Evolutionary conservation across 2,888 invertebrate genomes (phyloP).

Genomic region (Monoplex corrugatus): DNA sequence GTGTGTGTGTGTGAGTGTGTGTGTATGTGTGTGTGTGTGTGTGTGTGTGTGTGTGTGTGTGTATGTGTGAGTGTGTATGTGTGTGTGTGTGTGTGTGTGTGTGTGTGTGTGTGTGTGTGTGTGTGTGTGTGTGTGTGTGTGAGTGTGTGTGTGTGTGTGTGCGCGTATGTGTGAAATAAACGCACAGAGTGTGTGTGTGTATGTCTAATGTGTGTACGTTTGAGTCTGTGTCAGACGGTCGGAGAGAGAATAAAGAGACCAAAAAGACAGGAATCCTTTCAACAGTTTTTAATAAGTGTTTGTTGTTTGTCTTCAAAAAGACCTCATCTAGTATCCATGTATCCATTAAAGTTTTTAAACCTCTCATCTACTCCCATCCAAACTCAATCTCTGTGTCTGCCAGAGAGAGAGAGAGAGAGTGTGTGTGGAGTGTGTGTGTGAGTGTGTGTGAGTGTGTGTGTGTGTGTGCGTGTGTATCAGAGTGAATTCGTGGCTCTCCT

Average conservation of each 20-base stretch:
- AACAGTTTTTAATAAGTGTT: too few relatives aligned
- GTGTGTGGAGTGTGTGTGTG: not conserved
- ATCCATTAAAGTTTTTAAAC: too few relatives aligned
- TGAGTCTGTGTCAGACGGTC: too few relatives aligned
- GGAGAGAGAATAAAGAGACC: too few relatives aligned
- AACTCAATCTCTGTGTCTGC: too few relatives aligned
- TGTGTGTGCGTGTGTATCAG: not conserved
- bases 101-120: not conserved
- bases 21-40: slow-evolving; percentile 6
- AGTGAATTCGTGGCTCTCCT: too few relatives aligned
- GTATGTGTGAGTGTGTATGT: not conserved
- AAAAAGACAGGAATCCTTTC: too few relatives aligned
- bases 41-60: not conserved
- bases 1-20: not conserved
- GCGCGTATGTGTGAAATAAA: not conserved
- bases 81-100: too few relatives aligned
- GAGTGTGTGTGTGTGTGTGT: not conserved
- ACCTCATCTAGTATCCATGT: too few relatives aligned
- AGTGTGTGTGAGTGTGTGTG: not conserved
- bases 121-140: not conserved
- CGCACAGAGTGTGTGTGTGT: not conserved
- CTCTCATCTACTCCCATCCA: too few relatives aligned
- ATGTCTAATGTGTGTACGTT: not conserved
- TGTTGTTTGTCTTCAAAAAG: too few relatives aligned
- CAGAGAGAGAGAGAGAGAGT: not conserved